Base-by-base conservation (phyloP, 2,113 vertebrate genomes). In the Ammodramus savannarum region DNA sequence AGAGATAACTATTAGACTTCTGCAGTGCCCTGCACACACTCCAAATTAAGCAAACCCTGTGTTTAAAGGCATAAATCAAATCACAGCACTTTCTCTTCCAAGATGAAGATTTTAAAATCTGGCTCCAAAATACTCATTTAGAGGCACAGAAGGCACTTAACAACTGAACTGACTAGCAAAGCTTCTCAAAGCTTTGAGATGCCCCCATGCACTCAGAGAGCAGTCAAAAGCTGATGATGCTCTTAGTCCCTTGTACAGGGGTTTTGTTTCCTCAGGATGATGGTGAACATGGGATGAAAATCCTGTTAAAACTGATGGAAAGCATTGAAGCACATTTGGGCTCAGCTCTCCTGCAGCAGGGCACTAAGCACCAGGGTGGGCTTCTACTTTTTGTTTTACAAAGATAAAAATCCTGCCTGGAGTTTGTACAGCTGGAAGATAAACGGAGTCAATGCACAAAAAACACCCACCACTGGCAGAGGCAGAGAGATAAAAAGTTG, bases 401-500 rank as follows among this genome's bases (percentile, higher is more conserved):
- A 91, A 96, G 87, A 92, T 94, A 95, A 94, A 93, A 90, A 49
- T 48, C 49, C 27, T 76, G 43, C 68, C 62, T 82, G 65, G 25
- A 76, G 57, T 97, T 97, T 97, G 93, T 95, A 62, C 57, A 97
- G 79, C 82, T 95, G 95, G 75, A 78, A 74, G 87, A 73, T 77
- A 69, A 83, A 89, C 81, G 55, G 13, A 95, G 65, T 58, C 43
- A 13, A 86, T 92, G 55, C 71, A 94, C 44, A 76, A 86, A 82
- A 95, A 1, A 19, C 49, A 88, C 75, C 95, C 63, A 86, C 82
- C 82, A 77, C 59, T 77, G 87, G 92, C 90, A 72, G 92, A 54
- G 85, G 74, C 54, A 86, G 73, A 86, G 93, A 91, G 95, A 92
- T 89, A 85, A 95, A 59, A 88, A 84, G 26, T 90, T 68, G 73